Conservation (phyloP, 1,140 invertebrate genomes). For the Brachionus sp. region DNA sequence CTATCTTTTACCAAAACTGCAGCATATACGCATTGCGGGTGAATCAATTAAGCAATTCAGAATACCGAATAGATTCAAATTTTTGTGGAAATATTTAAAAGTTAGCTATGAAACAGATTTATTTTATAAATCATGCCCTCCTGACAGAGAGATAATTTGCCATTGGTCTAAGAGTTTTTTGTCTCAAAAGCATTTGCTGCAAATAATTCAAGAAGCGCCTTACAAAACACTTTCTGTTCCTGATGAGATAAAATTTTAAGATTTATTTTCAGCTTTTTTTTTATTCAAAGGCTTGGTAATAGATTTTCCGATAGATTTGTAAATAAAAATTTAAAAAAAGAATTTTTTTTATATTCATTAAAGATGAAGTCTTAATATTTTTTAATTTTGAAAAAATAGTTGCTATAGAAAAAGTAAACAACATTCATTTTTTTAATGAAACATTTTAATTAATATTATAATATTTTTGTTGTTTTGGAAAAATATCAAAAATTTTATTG, state of each 20-base stretch:
- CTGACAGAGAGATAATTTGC: conserved; percentile 65
- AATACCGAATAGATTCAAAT: conserved; percentile 62
- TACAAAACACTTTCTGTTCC: conserved; percentile 19
- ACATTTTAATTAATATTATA: too few relatives aligned
- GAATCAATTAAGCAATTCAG: conserved; percentile 63
- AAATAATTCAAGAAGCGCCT: conserved; percentile 35
- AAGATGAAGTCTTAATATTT: neutral
- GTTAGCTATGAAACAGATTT: conserved; percentile 63
- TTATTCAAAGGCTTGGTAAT: neutral
- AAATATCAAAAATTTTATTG: neutral
- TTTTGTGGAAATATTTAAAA: conserved; percentile 66
- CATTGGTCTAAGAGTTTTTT: conserved; percentile 59
- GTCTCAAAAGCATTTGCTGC: conserved; percentile 23
- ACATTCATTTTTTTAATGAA: neutral
- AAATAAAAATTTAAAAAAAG: neutral
- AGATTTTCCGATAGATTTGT: neutral
- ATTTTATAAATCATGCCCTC: conserved; percentile 66
- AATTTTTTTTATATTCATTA: neutral
- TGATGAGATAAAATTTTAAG: conserved; percentile 5
- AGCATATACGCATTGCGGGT: conserved; percentile 64
- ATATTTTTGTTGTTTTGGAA: neutral
- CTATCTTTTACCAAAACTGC: conserved; percentile 64
- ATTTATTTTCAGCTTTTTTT: neutral
- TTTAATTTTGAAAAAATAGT: neutral
- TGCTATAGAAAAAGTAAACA: neutral